Evolutionary conservation across 92 coral and sea anemone species (phyloP), one percentile per base, ranked within the genome.

Genomic region (Epizoanthus illoricatus): DNA sequence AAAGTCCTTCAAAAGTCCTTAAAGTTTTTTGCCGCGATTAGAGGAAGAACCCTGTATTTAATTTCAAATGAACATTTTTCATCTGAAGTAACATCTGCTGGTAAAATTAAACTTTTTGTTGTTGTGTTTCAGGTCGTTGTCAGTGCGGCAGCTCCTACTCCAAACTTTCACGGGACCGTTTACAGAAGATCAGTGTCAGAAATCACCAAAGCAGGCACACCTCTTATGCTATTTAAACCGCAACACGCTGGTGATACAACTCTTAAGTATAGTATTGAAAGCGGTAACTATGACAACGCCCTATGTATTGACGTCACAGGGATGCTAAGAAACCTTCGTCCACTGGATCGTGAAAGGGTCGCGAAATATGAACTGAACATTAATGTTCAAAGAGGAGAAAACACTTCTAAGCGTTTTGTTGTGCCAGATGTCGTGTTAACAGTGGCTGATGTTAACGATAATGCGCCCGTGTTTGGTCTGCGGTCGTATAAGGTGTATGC

Each of bases 291-390:
- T 61, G 88, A 23, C 39, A 73, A 86, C 69, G 84, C 87, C 7
- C 90, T 94, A 81, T 96, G 99, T 39, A 85, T 96, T 71, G 99
- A 96, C 75, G 89, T 86, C 64, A 91, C 91, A 52, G 99, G 97
- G 9, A 69, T 65, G 24, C 68, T 96, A 10, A 75, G 90, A 43
- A 81, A 89, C 17, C 85, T 84, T 24, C 84, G 79, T 69, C 91
- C 79, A 52, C 75, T 96, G 75, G 97, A 96, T 81, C 79, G 94
- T 60, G 97, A 93, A 76, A 85, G 45, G 80, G 70, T 75, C 20
- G 78, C 68, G 17, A 85, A 79, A 62, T 88, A 93, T 71, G 81
- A 82, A 39, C 79, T 96, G 43, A 87, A 86, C 42, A 80, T 90
- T 45, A 80, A 84, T 41, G 93, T 91, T 7, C 80, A 85, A 40